Conservation (phyloP, 35 echinoderm and acorn worm species). For the Heliocidaris erythrogramma region DNA sequence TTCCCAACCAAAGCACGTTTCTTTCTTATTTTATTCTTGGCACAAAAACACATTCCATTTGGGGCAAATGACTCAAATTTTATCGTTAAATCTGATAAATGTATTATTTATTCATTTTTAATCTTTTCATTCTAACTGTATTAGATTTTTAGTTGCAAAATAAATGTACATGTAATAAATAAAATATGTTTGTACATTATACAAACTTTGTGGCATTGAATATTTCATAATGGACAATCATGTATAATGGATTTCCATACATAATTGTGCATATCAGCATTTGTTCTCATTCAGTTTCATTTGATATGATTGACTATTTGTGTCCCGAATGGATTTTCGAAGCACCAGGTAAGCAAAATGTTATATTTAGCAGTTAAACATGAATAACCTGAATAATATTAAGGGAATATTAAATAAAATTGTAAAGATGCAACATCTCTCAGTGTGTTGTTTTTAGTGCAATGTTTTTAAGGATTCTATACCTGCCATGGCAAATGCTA, state of each 20-base stretch:
- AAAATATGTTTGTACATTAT: not conserved
- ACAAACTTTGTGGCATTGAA: not conserved
- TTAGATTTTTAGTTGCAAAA: not conserved
- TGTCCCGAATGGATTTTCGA: not conserved
- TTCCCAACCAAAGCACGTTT: not conserved
- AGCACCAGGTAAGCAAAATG: not conserved
- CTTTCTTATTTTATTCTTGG: not conserved
- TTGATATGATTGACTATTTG: not conserved
- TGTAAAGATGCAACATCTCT: not conserved
- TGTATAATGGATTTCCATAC: too few relatives aligned
- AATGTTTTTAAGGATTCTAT: not conserved
- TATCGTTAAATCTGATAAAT: not conserved
- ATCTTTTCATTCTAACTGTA: not conserved
- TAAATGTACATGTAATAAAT: not conserved
- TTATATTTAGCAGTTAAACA: not conserved
- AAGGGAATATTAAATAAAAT: conserved; percentile 1
- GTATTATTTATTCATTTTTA: not conserved
- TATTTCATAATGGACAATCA: not conserved
- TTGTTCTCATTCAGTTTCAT: too few relatives aligned
- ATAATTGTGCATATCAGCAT: too few relatives aligned
- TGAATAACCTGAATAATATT: not conserved
- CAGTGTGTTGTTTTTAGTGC: not conserved
- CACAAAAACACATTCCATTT: not conserved
- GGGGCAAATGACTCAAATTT: not conserved
- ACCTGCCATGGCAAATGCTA: too few relatives aligned